phyloP scores from a whole-genome alignment of 23 tunicate species.

The Corella eumyota region DNA sequence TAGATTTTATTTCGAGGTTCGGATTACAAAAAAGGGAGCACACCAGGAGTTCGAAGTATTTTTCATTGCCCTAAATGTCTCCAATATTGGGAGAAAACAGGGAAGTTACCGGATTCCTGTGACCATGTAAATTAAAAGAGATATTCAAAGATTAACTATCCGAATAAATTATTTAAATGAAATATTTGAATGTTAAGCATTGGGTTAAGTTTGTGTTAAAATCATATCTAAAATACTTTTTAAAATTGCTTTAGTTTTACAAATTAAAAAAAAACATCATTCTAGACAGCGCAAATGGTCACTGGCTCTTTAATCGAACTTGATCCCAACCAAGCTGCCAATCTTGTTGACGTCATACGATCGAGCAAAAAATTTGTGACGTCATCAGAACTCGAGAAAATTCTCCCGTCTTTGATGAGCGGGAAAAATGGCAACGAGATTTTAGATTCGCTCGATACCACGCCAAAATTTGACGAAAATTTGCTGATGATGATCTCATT shows the following conservation, averaged over 20 bases:
- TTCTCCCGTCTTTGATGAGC: conserved; percentile 9
- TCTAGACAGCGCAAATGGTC: conserved; percentile 13
- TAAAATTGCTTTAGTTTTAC: too few species aligned
- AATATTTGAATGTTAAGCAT: too few species aligned
- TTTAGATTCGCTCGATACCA: too few species aligned
- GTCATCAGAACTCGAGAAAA: neutral
- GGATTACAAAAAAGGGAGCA: conserved; percentile 6
- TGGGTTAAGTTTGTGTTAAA: too few species aligned
- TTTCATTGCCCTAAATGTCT: conserved; percentile 52
- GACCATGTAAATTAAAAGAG: conserved; percentile 16
- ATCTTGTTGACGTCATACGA: conserved; percentile 6
- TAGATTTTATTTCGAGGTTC: neutral
- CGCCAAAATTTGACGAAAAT: too few species aligned
- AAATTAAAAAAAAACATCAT: too few species aligned
- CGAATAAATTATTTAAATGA: too few species aligned
- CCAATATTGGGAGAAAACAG: conserved; percentile 24
- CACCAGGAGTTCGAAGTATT: conserved; percentile 30
- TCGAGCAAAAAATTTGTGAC: conserved; percentile 24
- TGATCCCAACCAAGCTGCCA: conserved; percentile 20
- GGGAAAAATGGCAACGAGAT: conserved; percentile 9
- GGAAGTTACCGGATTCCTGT: conserved; percentile 8
- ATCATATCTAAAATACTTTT: too few species aligned
- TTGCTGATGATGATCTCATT: too few species aligned
- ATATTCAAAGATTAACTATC: too few species aligned
- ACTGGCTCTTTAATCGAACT: conserved; percentile 17